These are phyloP conservation scores for Cranoglanis bouderius DNA, from an alignment of 2,113 vertebrate species.

Conservation along the genomic window DNA sequence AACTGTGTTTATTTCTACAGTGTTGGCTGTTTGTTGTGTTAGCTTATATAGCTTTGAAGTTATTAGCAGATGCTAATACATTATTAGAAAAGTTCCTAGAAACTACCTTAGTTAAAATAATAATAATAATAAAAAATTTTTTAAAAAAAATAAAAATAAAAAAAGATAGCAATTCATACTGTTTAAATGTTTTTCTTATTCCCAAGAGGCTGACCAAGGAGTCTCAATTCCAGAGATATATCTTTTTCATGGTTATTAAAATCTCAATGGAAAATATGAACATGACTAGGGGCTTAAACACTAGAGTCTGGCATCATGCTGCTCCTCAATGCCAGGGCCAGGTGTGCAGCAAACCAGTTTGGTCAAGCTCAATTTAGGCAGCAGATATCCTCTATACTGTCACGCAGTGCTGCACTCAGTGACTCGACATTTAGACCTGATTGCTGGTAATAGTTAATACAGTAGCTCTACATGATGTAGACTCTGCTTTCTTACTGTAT, in stretches of 20 bases:
- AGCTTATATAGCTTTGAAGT: background rate
- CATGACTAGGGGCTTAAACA: slow-evolving; percentile 18
- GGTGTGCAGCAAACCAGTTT: slow-evolving; percentile 35
- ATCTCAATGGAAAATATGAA: slow-evolving; percentile 42
- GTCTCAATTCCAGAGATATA: background rate
- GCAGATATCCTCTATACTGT: slow-evolving; percentile 11
- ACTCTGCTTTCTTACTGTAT: background rate
- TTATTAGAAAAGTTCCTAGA: no score
- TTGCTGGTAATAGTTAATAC: background rate
- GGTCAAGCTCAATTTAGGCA: slow-evolving; percentile 33
- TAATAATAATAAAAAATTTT: no score
- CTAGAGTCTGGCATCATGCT: slow-evolving; percentile 7
- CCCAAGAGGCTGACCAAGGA: background rate
- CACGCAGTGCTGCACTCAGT: background rate
- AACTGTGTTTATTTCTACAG: background rate
- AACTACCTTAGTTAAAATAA: no score
- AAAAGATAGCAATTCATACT: background rate
- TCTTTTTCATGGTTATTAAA: background rate
- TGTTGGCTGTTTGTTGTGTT: background rate
- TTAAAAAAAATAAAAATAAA: no score
- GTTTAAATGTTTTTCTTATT: background rate
- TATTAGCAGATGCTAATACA: background rate
- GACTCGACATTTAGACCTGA: background rate
- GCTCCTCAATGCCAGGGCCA: background rate
- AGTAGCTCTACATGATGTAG: background rate